These are phyloP conservation scores for Meriones unguiculatus DNA, from an alignment of 2,113 vertebrate species.

Conservation along the genomic window DNA sequence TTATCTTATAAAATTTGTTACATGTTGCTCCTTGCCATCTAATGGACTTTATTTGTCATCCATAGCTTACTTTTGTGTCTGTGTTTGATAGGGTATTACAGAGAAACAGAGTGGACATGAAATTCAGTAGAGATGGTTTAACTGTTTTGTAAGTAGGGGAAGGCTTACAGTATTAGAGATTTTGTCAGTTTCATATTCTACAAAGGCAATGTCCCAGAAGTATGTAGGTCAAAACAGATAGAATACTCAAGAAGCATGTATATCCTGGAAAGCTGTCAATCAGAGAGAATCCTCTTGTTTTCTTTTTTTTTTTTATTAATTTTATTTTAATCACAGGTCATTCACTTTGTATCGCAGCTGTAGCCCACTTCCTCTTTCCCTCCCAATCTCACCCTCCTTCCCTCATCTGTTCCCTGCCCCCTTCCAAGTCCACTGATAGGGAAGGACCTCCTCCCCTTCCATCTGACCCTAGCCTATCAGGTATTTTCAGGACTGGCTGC, in stretches of 20 bases:
- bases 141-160: not conserved
- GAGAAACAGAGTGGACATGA: not conserved
- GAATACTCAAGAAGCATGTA: not conserved
- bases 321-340: not conserved
- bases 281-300: not conserved
- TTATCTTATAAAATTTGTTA: not conserved
- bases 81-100: not conserved
- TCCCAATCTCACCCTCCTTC: no score
- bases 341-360: no score
- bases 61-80: not conserved
- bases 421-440: no score
- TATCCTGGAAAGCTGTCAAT: not conserved
- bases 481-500: no score
- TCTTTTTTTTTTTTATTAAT: no score
- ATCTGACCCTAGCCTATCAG: no score
- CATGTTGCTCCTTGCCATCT: not conserved
- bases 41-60: not conserved
- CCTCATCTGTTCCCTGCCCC: no score
- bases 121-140: not conserved
- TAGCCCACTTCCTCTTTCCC: no score
- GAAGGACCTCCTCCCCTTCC: no score
- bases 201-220: not conserved
- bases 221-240: not conserved
- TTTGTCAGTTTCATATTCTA: not conserved
- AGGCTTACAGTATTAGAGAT: not conserved